Conservation (phyloP, 2,113 vertebrate species). For the Cepphus grylle region DNA sequence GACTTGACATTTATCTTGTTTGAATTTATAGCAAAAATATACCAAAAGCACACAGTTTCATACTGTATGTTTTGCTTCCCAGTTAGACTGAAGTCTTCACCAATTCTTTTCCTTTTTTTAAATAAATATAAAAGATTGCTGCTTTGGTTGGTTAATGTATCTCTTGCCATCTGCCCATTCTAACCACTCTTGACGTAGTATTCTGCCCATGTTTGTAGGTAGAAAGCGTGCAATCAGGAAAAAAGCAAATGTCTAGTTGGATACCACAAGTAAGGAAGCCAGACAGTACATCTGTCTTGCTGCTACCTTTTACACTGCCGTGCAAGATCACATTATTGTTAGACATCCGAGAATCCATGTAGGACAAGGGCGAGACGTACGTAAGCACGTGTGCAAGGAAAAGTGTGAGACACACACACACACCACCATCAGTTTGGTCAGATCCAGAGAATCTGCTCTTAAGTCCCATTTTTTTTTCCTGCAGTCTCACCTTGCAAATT, state of each 20-base stretch:
- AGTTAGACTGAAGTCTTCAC: not conserved
- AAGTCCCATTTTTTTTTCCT: not conserved
- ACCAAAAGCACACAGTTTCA: not conserved
- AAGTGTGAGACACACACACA: not conserved
- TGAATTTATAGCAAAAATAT: not conserved
- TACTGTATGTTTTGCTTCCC: not conserved
- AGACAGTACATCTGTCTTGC: not conserved
- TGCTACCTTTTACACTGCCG: not conserved
- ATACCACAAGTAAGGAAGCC: not conserved
- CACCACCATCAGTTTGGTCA: not conserved
- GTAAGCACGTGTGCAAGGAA: rapidly evolving
- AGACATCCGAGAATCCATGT: not conserved
- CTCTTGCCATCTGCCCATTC: not conserved
- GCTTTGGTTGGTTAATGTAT: not conserved
- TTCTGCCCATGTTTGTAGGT: not conserved
- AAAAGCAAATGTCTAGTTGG: not conserved
- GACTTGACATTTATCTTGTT: not conserved
- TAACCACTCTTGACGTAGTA: not conserved
- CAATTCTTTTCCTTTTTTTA: not conserved
- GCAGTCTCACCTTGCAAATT: not conserved
- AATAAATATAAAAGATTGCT: not conserved
- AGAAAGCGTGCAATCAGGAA: not conserved
- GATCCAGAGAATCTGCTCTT: not conserved
- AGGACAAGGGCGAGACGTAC: rapidly evolving
- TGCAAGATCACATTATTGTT: not conserved